Evolutionary conservation across 2,797 vertebrate species (phyloP), one percentile per base, ranked within the genome.

Genomic region (Erpetoichthys calabaricus): DNA sequence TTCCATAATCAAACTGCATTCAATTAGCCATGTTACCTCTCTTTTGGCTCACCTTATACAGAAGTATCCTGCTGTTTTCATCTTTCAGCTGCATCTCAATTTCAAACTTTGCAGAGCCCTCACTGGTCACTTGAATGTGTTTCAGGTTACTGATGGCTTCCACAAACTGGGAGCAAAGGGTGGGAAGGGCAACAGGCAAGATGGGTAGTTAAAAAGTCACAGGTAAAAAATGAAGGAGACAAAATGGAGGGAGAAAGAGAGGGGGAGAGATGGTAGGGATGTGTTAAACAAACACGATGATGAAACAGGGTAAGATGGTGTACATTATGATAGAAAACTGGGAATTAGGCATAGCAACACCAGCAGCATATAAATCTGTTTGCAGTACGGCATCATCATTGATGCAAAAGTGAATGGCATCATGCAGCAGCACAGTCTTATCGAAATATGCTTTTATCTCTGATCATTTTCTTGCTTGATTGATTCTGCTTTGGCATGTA

Each of bases 71-170:
- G 81, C 83, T 92, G 53, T 41, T 61, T 0, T 74, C 71, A 52
- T 86, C 81, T 74, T 88, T 91, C 61, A 96, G 86, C 42, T 91
- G 84, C 81, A 95, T 75, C 64, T 92, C 89, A 70, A 97, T 62
- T 62, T 87, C 83, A 64, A 94, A 89, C 0, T 73, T 75, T 42
- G 92, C 89, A 25, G 70, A 77, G 3, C 86, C 67, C 0, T 75
- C 69, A 7, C 73, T 78, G 54, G 65, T 79, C 62, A 94, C 82
- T 60, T 62, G 83, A 63, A 97, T 77, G 49, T 82, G 93, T 64
- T 81, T 84, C 45, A 90, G 69, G 62, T 79, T 81, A 57, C 56
- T 74, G 60, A 93, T 65, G 1, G 77, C 67, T 3, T 77, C 51
- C 60, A 94, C 55, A 60, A 91, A 87, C 92, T 93, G 68, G 8